Conservation (phyloP, 2,888 invertebrate genomes). For the Eledona agricola region DNA sequence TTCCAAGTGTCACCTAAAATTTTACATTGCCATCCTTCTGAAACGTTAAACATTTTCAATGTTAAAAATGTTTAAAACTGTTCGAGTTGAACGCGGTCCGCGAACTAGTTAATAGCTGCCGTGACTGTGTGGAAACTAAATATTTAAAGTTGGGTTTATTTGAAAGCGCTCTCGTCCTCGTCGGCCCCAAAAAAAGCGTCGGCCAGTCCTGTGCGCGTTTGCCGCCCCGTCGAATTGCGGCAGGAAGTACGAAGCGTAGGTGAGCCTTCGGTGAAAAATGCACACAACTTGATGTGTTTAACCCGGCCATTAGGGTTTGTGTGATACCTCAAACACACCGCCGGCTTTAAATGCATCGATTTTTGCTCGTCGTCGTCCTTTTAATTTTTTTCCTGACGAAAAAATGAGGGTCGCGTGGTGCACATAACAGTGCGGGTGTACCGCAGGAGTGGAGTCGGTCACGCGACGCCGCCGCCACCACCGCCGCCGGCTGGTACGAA, state of each 20-base stretch:
- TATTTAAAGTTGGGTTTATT: too few species aligned
- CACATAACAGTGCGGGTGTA: constrained; percentile 47
- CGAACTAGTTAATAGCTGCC: too few species aligned
- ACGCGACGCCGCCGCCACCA: constrained; percentile 30
- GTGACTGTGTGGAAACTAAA: too few species aligned
- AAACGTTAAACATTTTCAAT: too few species aligned
- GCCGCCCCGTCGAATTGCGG: constrained; percentile 47
- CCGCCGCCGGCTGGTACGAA: constrained; percentile 37
- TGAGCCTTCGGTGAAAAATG: constrained; percentile 60
- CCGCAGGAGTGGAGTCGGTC: constrained; percentile 46
- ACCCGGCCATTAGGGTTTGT: constrained; percentile 62
- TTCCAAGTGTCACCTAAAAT: too few species aligned
- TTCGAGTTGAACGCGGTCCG: too few species aligned
- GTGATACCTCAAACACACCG: constrained; percentile 62
- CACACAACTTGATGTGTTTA: constrained; percentile 63
- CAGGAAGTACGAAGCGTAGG: constrained; percentile 50
- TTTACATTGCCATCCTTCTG: too few species aligned
- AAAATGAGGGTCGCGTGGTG: constrained; percentile 37
- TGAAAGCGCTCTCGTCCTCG: constrained; percentile 5
- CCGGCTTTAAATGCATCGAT: constrained; percentile 42
- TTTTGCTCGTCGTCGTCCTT: constrained; percentile 18
- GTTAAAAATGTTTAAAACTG: too few species aligned
- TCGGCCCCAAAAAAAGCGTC: constrained; percentile 7
- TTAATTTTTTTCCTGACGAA: constrained; percentile 13
- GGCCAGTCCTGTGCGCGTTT: too few species aligned